phyloP scores from a whole-genome alignment of 1,140 invertebrate genomes.

The Eriosoma lanigerum region DNA sequence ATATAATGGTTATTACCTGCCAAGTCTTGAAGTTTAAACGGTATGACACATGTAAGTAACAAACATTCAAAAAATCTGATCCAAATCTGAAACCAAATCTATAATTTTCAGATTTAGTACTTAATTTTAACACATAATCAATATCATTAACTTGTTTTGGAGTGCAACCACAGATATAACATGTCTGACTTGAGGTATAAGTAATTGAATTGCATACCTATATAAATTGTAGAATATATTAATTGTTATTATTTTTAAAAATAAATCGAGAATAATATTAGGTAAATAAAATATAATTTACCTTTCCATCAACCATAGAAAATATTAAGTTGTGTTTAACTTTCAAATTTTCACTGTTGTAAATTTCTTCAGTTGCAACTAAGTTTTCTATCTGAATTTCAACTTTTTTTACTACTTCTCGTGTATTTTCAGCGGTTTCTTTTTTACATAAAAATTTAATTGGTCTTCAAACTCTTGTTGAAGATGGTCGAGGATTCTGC shows the following conservation, averaged over 20 bases:
- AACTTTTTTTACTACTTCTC: background rate
- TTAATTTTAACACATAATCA: background rate
- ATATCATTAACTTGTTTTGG: background rate
- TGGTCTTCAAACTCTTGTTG: background rate
- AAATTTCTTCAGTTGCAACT: background rate
- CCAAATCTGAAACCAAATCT: conserved; percentile 3
- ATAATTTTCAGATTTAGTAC: background rate
- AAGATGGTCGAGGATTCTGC: background rate
- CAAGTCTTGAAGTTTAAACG: background rate
- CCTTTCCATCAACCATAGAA: background rate
- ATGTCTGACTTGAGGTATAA: background rate
- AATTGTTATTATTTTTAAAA: too few relatives aligned
- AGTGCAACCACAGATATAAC: background rate
- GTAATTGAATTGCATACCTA: conserved; percentile 16
- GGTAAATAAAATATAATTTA: background rate
- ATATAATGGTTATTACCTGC: background rate
- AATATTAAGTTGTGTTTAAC: background rate
- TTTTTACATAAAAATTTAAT: conserved; percentile 26
- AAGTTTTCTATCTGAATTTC: background rate
- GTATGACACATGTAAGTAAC: background rate
- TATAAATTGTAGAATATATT: background rate
- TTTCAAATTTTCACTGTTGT: background rate
- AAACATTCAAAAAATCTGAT: background rate
- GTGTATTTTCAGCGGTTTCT: background rate
- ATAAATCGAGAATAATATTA: too few relatives aligned